Evolutionary conservation across 2,113 vertebrate genomes (phyloP), one percentile per base, ranked within the genome.

Genomic region (Gallinago jamesoni): DNA sequence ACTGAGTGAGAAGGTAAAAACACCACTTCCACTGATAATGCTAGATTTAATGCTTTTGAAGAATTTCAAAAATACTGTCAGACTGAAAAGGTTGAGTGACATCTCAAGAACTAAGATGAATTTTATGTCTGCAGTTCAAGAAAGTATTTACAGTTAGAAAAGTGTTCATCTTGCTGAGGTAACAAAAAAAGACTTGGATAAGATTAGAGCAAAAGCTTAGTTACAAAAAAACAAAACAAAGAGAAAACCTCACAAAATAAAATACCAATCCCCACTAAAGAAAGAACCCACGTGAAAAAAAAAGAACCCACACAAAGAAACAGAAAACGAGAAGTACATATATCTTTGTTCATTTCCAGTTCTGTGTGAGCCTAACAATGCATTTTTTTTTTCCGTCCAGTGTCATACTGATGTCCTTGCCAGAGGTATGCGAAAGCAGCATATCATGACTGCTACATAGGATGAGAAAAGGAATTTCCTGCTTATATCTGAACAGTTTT

Each of bases 361-460:
- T 48, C 45, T 48, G 2, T 53, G 27, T 48, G 23, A 80, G 17
- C 25, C 25, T 23, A 11, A 37, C 0, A 2, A 21, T 22, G 14
- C 10, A 23, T 47, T 48, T 90, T 68, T 41, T 41, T 21, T 20
- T 1, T 47, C 14, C 16, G 22, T 48, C 25, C 57, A 24, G 16
- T 70, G 8, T 72, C 56, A 48, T 64, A 24, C 10, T 47, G 15
- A 33, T 63, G 7, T 17, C 28, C 87, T 33, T 74, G 11, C 37
- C 43, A 37, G 17, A 64, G 0, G 0, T 23, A 31, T n/a, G 4
- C 8, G 84, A 78, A 84, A 67, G 4, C 37, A 59, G 19, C 7
- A 6, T 43, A n/a, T 6, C 5, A 57, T n/a, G 31, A 43, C 12
- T 4, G 0, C 35, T 77, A 9, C 2, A 0, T 20, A 84, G 78